A percentile compares a stretch with the other conserved stretches of the same genome.
Evolutionary conservation across 2,797 vertebrate genomes (phyloP).

Genomic region (Pseudochromis fuscus): DNA sequence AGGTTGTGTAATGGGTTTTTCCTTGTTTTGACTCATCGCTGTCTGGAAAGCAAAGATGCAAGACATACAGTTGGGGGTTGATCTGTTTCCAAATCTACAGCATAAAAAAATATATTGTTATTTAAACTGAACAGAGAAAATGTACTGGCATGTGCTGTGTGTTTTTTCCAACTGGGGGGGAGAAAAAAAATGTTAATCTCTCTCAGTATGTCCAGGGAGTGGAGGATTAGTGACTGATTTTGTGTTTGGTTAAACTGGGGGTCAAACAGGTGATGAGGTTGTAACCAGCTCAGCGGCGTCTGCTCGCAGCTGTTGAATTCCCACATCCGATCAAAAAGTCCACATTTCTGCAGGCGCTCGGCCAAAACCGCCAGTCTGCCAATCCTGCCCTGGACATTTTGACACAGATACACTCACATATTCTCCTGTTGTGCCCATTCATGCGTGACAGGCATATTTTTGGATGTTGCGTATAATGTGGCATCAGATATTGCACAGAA

Average conservation of each 20-base stretch:
- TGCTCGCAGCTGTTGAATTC: slow-evolving; percentile 32
- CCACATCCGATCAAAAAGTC: slow-evolving; percentile 36
- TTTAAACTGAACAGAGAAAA: background rate
- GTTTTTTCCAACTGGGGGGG: background rate
- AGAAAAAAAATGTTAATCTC: slow-evolving; percentile 26
- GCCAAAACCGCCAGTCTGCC: slow-evolving; percentile 50
- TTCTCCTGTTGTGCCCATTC: slow-evolving; percentile 12
- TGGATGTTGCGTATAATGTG: background rate
- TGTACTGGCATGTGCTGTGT: background rate
- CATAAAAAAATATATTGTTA: background rate
- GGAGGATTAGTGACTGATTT: slow-evolving; percentile 52
- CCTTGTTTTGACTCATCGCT: no score
- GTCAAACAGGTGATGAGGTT: slow-evolving; percentile 55
- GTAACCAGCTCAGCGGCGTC: slow-evolving; percentile 40
- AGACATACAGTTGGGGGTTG: background rate
- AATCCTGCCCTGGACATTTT: slow-evolving; percentile 53
- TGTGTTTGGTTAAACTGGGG: slow-evolving; percentile 44
- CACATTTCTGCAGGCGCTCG: slow-evolving; percentile 31
- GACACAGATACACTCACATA: slow-evolving; percentile 47
- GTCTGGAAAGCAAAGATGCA: background rate
- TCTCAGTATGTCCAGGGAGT: slow-evolving; percentile 18
- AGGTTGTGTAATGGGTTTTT: no score
- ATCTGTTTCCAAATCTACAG: background rate
- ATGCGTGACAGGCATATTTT: slow-evolving; percentile 8
- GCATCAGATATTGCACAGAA: slow-evolving; percentile 11